phyloP scores from a whole-genome alignment of 2,797 vertebrate species.

The Sebastiscus albofasciatus region DNA sequence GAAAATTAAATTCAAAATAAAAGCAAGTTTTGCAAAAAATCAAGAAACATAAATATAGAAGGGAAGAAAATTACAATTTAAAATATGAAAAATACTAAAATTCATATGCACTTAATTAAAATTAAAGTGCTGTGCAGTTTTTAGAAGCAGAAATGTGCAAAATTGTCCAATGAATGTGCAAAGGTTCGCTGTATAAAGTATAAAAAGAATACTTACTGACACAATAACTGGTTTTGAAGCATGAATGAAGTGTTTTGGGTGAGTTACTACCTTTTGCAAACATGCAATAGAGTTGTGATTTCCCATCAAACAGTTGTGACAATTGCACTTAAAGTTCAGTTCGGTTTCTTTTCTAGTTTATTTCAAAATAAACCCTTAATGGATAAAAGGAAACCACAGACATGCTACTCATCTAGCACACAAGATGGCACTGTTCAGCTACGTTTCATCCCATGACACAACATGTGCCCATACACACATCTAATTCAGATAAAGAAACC shows the following conservation, averaged over 20 bases:
- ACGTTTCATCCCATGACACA: slow-evolving; percentile 1
- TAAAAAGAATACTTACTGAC: neutral
- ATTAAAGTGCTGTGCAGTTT: neutral
- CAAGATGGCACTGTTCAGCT: slow-evolving; percentile 68
- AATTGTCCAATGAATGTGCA: neutral
- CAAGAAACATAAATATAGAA: too few relatives aligned
- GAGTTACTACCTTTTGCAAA: too few relatives aligned
- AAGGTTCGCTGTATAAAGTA: neutral
- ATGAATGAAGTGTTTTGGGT: too few relatives aligned
- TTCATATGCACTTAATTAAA: neutral
- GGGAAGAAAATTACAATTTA: too few relatives aligned
- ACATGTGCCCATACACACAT: neutral
- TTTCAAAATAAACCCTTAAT: neutral
- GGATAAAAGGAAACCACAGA: neutral
- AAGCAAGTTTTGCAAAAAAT: too few relatives aligned
- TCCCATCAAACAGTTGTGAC: too few relatives aligned
- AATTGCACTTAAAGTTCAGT: too few relatives aligned
- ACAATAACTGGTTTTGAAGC: too few relatives aligned
- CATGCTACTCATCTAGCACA: slow-evolving; percentile 14
- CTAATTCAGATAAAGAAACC: neutral
- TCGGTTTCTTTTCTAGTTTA: neutral
- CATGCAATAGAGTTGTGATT: too few relatives aligned
- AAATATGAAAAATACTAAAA: too few relatives aligned
- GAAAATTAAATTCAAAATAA: too few relatives aligned
- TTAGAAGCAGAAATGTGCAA: neutral